These are phyloP conservation scores for Marmota flaviventris DNA, from an alignment of 2,113 vertebrate genomes.

Conservation along the genomic window DNA sequence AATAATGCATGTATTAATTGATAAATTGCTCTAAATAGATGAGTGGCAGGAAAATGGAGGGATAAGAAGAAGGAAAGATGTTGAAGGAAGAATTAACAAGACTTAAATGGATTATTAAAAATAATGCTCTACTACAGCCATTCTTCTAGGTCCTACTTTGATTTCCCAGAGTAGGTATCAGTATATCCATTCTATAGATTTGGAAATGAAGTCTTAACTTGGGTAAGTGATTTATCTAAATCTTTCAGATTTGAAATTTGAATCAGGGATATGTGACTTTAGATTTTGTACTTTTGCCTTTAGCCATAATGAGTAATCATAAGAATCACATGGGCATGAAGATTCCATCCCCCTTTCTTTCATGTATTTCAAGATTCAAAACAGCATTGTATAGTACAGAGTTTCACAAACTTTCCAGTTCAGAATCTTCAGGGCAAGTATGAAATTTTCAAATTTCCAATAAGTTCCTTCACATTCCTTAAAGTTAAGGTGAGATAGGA, in stretches of 20 bases:
- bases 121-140: not conserved
- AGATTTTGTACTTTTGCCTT: not conserved
- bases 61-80: not conserved
- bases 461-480: conserved; percentile 17
- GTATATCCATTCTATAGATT: not conserved
- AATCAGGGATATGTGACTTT: not conserved
- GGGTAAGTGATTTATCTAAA: not conserved
- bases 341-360: not conserved
- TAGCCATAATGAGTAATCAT: not conserved
- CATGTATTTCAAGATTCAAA: not conserved
- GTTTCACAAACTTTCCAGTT: not conserved
- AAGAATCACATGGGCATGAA: not conserved
- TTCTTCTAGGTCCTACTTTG: not conserved
- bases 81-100: not conserved
- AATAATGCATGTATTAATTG: not conserved
- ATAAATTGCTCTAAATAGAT: not conserved
- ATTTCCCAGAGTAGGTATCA: not conserved
- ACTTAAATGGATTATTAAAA: not conserved
- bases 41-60: not conserved
- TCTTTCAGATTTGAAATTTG: conserved; percentile 16
- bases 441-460: not conserved
- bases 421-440: not conserved
- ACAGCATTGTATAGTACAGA: not conserved
- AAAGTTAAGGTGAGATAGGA: not conserved
- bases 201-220: conserved; percentile 33